phyloP scores from a whole-genome alignment of 2,888 invertebrate species.

The Calameuta pallipes region DNA sequence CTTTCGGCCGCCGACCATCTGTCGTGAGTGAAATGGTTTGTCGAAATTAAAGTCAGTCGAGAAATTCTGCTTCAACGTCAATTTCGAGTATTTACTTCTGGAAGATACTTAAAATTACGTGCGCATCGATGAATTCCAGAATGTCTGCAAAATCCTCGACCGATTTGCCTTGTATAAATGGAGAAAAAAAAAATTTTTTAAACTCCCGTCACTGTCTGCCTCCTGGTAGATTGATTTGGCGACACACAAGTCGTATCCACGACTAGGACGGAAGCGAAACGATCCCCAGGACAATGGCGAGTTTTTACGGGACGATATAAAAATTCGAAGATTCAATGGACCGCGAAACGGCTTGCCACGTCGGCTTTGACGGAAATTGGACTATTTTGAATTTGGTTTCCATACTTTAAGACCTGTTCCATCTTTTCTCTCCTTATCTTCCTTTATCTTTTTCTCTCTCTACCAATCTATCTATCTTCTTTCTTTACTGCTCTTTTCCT shows the following conservation, averaged over 20 bases:
- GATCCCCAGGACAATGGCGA: not conserved
- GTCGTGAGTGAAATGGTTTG: constrained; percentile 61
- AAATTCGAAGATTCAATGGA: not conserved
- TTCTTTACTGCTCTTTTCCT: constrained; percentile 2
- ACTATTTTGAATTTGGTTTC: constrained; percentile 9
- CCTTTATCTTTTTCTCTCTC: constrained; percentile 2
- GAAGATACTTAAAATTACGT: not conserved
- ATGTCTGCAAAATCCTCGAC: not conserved
- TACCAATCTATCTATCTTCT: constrained; percentile 1
- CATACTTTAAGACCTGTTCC: not conserved
- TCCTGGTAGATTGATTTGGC: not conserved
- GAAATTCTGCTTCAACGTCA: constrained; percentile 14
- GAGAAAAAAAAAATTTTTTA: not conserved
- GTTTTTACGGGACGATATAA: not conserved
- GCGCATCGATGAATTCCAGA: not conserved
- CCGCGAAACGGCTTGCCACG: not conserved
- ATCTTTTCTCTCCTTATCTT: constrained; percentile 2
- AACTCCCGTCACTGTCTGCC: not conserved
- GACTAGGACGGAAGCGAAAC: not conserved
- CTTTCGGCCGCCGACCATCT: constrained; percentile 64
- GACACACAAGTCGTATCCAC: not conserved
- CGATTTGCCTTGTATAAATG: not conserved
- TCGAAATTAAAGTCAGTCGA: constrained; percentile 65
- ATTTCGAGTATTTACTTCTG: not conserved
- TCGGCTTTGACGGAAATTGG: constrained; percentile 26